These are phyloP conservation scores for Vidua macroura DNA, from an alignment of 2,113 vertebrate species.

Conservation along the genomic window DNA sequence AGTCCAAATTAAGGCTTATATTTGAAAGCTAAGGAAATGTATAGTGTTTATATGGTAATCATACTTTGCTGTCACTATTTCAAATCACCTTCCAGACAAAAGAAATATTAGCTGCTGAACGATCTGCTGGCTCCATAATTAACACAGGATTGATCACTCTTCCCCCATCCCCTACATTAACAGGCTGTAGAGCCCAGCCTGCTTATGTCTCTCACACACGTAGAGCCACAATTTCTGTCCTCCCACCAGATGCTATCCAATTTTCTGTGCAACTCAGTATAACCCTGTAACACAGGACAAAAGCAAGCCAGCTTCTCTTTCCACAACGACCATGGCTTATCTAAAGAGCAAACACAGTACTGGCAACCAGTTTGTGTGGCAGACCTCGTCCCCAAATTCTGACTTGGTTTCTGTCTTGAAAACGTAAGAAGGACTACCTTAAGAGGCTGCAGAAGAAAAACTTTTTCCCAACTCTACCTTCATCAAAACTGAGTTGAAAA, in stretches of 20 bases:
- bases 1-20: not conserved
- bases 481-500: not conserved
- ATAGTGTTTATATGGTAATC: not conserved
- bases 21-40: not conserved
- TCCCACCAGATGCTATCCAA: not conserved
- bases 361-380: not conserved
- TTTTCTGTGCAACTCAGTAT: not conserved
- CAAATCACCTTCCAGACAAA: conserved; percentile 8
- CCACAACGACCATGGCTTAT: not conserved
- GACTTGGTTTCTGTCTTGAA: not conserved
- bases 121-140: not conserved
- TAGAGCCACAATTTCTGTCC: not conserved
- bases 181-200: not conserved
- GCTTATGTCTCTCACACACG: not conserved
- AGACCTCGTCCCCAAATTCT: not conserved
- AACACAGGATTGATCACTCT: conserved; percentile 6
- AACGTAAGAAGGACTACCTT: not conserved
- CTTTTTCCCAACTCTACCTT: not conserved
- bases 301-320: not conserved
- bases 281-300: not conserved
- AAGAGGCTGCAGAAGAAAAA: not conserved
- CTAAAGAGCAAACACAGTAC: not conserved
- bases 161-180: not conserved
- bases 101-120: not conserved
- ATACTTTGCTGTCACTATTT: not conserved